phyloP scores from a whole-genome alignment of 92 coral and sea anemone species.

The Isaurus tuberculatus region DNA sequence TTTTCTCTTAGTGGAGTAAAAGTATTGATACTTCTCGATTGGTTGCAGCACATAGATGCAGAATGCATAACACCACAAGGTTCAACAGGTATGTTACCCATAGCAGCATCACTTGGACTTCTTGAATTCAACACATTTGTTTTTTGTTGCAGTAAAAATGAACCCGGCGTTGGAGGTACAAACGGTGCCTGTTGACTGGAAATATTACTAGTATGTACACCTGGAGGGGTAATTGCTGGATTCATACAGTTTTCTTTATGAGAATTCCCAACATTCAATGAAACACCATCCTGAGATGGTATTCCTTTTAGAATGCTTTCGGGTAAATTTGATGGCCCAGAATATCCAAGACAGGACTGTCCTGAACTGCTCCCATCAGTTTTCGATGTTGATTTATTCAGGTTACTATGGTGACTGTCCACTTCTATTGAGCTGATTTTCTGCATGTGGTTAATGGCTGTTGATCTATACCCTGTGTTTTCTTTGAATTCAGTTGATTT shows the following conservation, averaged over 20 bases:
- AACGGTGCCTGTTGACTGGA: background rate
- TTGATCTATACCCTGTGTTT: background rate
- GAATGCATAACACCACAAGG: background rate
- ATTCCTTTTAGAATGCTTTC: background rate
- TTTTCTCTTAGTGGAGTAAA: conserved; percentile 1
- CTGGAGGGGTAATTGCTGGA: background rate
- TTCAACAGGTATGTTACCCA: background rate
- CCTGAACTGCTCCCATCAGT: background rate
- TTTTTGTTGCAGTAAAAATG: conserved; percentile 5
- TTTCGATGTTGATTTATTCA: background rate
- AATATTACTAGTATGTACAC: background rate
- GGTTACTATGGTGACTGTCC: background rate
- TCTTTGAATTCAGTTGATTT: background rate
- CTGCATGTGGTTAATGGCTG: background rate
- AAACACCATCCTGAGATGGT: background rate
- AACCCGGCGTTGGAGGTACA: conserved; percentile 39
- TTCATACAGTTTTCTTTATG: background rate
- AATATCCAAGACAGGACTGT: background rate
- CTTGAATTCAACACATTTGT: background rate
- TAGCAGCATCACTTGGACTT: too few relatives aligned
- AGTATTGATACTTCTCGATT: background rate
- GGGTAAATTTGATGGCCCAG: background rate
- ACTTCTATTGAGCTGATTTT: background rate
- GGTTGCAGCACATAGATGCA: background rate
- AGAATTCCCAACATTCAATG: background rate